Base-by-base conservation (phyloP, 2,113 vertebrate genomes). In the Leptocoma aspasia region DNA sequence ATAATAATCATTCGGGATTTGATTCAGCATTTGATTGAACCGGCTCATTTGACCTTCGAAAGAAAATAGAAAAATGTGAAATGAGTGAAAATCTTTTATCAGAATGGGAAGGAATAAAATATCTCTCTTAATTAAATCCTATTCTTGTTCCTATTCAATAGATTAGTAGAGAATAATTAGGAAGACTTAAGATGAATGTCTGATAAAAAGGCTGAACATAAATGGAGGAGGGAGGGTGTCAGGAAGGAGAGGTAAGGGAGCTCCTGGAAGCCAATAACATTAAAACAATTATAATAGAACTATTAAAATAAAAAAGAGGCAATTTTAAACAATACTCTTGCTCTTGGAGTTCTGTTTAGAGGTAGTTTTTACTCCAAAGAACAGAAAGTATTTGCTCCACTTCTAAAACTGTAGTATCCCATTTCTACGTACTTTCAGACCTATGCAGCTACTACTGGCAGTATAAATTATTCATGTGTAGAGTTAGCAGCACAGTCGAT, bases 21-120 rank as follows among this genome's bases (percentile, higher is more conserved):
- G 99, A 97, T 99, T 99, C 94, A 99, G 92, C 97, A 99, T 97
- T 68, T 99, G 98, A 95, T 98, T 99, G 95, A 99, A 98, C n/a
- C 99, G 98, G 83, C 91, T 98, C 99, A 99, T 99, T 97, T 99
- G 99, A 59, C 98, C 99, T 99, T 97, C 68, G 93, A 86, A 21
- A 72, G 24, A 42, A 66, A 96, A 93, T 10, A 83, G n/a, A n/a
- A 85, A 63, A 85, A 91, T 18, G 18, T 33, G 16, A 94, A 92
- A 79, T 31, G 22, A 64, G 20, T 41, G 28, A 57, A 72, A 41
- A 39, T 28, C 18, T 23, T 54, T 57, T 56, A 47, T 57, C 9
- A 21, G 63, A 61, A 13, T 24, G n/a, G 19, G 15, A 49, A 84
- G 3, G 11, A 82, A 72, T 45, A 90, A 75, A 18, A 81, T 76